phyloP scores from a whole-genome alignment of 2,113 vertebrate genomes.

The Tragelaphus buxtoni region DNA sequence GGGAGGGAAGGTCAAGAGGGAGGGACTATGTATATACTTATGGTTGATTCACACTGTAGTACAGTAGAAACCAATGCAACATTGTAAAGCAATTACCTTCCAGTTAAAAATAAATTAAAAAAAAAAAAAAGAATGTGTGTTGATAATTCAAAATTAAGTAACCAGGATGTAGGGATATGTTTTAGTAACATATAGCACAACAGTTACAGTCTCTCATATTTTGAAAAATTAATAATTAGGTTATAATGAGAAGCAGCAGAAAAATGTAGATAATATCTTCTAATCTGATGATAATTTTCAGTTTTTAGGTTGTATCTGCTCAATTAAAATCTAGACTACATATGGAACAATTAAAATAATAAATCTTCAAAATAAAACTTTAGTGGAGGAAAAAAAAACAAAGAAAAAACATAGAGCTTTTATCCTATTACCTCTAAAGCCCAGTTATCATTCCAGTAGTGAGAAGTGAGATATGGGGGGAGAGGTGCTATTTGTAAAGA shows the following conservation, averaged over 20 bases:
- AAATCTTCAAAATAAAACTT: background rate
- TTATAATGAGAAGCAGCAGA: background rate
- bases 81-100: background rate
- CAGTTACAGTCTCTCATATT: background rate
- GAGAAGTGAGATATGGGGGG: background rate
- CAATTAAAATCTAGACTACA: background rate
- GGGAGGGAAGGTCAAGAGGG: background rate
- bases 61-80: background rate
- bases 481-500: background rate
- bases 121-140: background rate
- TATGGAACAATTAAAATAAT: background rate
- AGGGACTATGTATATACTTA: background rate
- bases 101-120: background rate
- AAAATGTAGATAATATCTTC: background rate
- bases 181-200: background rate
- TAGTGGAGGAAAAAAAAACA: background rate
- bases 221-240: background rate
- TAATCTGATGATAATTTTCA: background rate
- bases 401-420: background rate
- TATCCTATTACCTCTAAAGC: background rate
- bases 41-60: background rate
- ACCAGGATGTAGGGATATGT: background rate
- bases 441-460: background rate
- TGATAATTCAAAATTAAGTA: background rate
- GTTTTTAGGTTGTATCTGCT: background rate